Percentiles rank a stretch among this genome's conserved stretches.
These are phyloP conservation scores for Aricia agestis DNA, from an alignment of 1,140 invertebrate genomes.

Conservation along the genomic window DNA sequence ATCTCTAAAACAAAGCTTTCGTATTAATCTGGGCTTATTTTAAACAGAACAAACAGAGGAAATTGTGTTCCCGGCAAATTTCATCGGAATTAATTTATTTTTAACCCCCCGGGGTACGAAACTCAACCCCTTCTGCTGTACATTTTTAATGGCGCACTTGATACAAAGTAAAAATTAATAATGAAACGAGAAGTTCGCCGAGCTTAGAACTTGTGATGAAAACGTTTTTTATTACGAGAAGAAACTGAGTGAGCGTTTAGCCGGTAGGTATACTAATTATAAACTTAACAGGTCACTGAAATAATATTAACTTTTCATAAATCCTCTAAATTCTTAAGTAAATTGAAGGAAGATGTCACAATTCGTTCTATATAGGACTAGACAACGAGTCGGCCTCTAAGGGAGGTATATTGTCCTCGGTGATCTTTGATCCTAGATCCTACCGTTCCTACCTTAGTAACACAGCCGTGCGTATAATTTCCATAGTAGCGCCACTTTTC, in stretches of 20 bases:
- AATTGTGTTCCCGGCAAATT: not conserved
- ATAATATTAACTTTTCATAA: too few species aligned
- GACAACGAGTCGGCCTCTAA: too few species aligned
- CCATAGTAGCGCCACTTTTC: too few species aligned
- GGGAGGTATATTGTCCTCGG: too few species aligned
- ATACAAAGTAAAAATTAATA: conserved; percentile 1
- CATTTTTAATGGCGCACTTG: not conserved
- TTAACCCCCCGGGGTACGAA: not conserved
- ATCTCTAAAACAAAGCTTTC: not conserved
- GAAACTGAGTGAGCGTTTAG: not conserved
- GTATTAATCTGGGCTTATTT: not conserved
- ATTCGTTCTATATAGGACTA: too few species aligned
- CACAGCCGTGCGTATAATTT: too few species aligned
- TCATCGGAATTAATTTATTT: conserved; percentile 3
- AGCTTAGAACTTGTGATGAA: not conserved
- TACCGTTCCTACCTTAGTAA: too few species aligned
- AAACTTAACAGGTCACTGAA: not conserved
- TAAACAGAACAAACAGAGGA: not conserved
- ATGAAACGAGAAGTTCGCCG: not conserved
- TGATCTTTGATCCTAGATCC: too few species aligned
- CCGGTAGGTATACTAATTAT: not conserved
- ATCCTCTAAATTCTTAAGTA: too few species aligned
- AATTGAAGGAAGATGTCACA: too few species aligned
- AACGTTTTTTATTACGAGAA: not conserved
- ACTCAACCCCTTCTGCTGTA: not conserved